phyloP scores from a whole-genome alignment of 2,888 invertebrate species.

The Cryptophagus acutangulus region DNA sequence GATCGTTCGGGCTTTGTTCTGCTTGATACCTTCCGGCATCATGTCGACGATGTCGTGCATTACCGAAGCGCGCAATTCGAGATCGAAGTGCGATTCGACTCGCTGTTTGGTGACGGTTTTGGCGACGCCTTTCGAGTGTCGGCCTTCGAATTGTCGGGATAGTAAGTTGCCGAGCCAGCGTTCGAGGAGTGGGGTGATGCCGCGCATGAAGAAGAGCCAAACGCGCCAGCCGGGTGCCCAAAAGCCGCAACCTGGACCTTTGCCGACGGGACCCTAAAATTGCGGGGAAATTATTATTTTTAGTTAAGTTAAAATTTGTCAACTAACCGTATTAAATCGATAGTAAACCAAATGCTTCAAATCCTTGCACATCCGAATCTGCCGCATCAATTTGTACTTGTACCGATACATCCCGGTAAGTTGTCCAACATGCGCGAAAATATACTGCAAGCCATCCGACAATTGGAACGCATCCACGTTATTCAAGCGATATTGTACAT shows the following conservation, averaged over 20 bases:
- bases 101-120: slow-evolving; percentile 99
- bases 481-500: slow-evolving; percentile 98
- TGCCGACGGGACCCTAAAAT: slow-evolving; percentile 87
- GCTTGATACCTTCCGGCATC: slow-evolving; percentile 99
- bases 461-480: slow-evolving; percentile 99
- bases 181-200: slow-evolving; percentile 95
- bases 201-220: slow-evolving; percentile 99
- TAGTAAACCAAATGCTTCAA: slow-evolving; percentile 99
- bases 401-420: slow-evolving; percentile 99
- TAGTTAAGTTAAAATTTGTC: slow-evolving; percentile 1
- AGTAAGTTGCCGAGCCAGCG: slow-evolving; percentile 98
- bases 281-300: slow-evolving; percentile 27
- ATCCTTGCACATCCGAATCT: slow-evolving; percentile 99
- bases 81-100: slow-evolving; percentile 98
- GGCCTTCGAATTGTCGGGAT: slow-evolving; percentile 97
- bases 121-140: slow-evolving; percentile 99
- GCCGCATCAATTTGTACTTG: slow-evolving; percentile 97
- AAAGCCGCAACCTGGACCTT: slow-evolving; percentile 97
- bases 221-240: slow-evolving; percentile 99
- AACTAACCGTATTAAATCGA: slow-evolving; percentile 90
- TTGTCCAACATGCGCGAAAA: slow-evolving; percentile 99
- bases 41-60: slow-evolving; percentile 99
- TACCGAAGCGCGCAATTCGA: slow-evolving; percentile 94
- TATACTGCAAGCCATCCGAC: slow-evolving; percentile 97
- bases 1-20: slow-evolving; percentile 98